Percentiles rank a stretch among this genome's conserved stretches.
Evolutionary conservation across 2,888 invertebrate genomes (phyloP).

Genomic region (Orchesella flavescens): DNA sequence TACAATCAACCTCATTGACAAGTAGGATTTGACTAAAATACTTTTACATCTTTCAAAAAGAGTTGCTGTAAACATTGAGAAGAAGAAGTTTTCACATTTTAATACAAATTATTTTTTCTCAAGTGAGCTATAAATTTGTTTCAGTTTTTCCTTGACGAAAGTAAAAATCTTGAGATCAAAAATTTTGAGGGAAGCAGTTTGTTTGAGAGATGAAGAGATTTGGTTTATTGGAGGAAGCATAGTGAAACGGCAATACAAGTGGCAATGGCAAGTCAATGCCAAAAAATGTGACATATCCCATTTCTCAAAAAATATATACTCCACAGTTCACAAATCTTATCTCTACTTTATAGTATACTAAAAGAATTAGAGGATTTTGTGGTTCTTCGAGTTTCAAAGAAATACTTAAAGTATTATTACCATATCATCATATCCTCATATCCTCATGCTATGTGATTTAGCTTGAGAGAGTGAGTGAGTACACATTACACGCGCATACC

Average conservation of each 20-base stretch:
- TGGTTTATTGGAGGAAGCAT: no score
- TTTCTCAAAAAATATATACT: slow-evolving; percentile 38
- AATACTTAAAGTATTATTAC: neutral
- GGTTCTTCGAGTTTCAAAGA: neutral
- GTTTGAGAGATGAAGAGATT: no score
- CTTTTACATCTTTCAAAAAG: no score
- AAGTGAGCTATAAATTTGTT: no score
- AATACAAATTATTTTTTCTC: no score
- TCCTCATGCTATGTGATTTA: neutral
- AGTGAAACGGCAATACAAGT: neutral
- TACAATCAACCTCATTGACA: no score
- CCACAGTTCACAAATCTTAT: neutral
- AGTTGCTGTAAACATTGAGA: no score
- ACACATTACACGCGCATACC: neutral
- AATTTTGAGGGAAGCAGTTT: no score
- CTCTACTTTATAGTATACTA: neutral
- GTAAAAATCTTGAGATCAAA: no score
- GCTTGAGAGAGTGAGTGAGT: neutral
- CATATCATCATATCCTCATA: neutral
- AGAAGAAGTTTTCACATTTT: no score
- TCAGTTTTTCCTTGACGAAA: no score
- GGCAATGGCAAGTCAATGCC: slow-evolving; percentile 19
- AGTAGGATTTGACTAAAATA: no score
- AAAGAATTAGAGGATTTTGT: neutral
- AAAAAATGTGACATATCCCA: slow-evolving; percentile 56